Conservation (phyloP, 2,113 vertebrate species). For the sheep (Ovis aries) region DNA sequence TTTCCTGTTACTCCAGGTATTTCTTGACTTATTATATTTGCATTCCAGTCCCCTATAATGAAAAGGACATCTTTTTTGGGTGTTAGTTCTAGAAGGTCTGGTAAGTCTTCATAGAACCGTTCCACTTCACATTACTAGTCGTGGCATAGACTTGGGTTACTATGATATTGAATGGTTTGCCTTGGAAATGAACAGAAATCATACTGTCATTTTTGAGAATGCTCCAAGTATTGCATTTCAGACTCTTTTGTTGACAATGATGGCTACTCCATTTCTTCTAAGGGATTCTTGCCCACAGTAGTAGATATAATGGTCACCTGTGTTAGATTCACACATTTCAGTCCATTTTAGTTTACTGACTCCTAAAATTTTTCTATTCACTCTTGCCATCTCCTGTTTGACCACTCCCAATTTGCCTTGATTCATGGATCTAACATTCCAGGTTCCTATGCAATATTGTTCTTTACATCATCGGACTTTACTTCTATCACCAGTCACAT, state of each 20-base stretch:
- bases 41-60: not conserved
- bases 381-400: not conserved
- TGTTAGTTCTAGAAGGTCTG: not conserved
- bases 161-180: not conserved
- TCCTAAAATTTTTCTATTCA: not conserved
- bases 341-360: not conserved
- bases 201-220: not conserved
- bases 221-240: not conserved
- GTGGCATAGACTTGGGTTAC: not conserved
- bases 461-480: not conserved
- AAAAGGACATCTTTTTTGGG: not conserved
- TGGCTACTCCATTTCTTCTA: not conserved
- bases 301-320: not conserved
- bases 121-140: not conserved
- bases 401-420: not conserved
- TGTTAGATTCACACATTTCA: not conserved
- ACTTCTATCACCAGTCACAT: not conserved
- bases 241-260: not conserved
- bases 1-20: not conserved
- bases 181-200: not conserved
- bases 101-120: not conserved
- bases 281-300: not conserved
- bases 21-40: not conserved
- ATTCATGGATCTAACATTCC: not conserved
- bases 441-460: not conserved